Base-by-base conservation (phyloP, 2,888 invertebrate species). In the Phaonia tiefii region DNA sequence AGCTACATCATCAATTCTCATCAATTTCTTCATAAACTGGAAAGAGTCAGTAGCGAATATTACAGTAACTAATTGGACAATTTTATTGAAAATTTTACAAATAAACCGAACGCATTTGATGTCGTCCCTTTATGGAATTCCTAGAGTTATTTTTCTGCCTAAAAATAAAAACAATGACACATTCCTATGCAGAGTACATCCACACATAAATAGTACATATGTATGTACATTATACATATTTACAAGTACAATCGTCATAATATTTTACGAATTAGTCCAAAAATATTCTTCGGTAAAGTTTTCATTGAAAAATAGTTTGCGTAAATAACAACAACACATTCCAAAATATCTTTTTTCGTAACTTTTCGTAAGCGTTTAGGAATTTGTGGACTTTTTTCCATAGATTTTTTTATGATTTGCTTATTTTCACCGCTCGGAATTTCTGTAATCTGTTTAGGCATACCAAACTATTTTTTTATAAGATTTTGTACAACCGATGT, bases 311-410 rank as follows among this genome's bases (percentile, higher is more conserved):
- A 31, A 31, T 5, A 31, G 8, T 5, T 8, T 5, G 8, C 31
- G 4, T 31, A 31, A 31, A 31, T 8, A 31, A 31, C 31, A 31
- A 31, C 31, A 31, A 31, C 60, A 39, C 37, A 60, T 8, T n/a
- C 20, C 37, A 39, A 17, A 37, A 37, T 58, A 46, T 75, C 67
- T 71, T 26, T 65, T 17, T 73, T 67, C 60, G 49, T 67, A 42
- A 39, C 79, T 81, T 82, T 77, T 83, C 79, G 76, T 82, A 82
- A 81, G 73, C 77, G 58, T 80, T 76, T 83, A 75, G 81, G 84
- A 83, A 83, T 84, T 79, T 83, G 3, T 71, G 71, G 73, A 39
- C 46, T 31, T 76, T 71, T 49, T 42, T 58, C 20, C 56, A 58
- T 78, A 76, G 76, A 77, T 70, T 67, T 42, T 75, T 78, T 72